Evolutionary conservation across 1,140 invertebrate species (phyloP).

Genomic region (Neelides sp.): DNA sequence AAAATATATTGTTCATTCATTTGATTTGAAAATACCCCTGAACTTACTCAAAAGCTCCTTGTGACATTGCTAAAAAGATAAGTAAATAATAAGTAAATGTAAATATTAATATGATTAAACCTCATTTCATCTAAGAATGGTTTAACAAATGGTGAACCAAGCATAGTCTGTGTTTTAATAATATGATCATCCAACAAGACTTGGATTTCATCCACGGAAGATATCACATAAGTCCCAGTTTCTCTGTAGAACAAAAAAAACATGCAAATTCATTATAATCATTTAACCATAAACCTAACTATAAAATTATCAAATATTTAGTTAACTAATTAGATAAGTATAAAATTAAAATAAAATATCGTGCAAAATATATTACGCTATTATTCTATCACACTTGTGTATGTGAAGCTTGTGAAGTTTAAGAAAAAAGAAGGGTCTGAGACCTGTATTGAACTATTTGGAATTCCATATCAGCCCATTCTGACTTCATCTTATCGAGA

Average conservation of each 20-base stretch:
- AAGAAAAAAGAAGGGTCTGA: not conserved
- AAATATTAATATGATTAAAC: constrained; percentile 31
- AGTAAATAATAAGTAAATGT: too few species aligned
- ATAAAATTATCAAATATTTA: not conserved
- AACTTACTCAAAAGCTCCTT: not conserved
- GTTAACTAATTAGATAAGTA: not conserved
- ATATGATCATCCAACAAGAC: constrained; percentile 90
- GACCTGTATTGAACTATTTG: constrained; percentile 51
- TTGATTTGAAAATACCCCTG: constrained; percentile 49
- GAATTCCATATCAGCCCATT: constrained; percentile 83
- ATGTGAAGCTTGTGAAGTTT: not conserved
- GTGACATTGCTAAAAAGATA: not conserved
- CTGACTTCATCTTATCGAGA: constrained; percentile 76
- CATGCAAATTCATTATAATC: not conserved
- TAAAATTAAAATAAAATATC: not conserved
- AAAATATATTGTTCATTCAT: constrained; percentile 40
- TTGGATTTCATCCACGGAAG: constrained; percentile 88
- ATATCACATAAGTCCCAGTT: constrained; percentile 79
- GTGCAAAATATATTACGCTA: not conserved
- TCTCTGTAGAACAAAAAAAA: constrained; percentile 47
- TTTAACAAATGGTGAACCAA: constrained; percentile 91
- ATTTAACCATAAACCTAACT: not conserved
- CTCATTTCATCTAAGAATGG: constrained; percentile 57
- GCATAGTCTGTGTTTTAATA: constrained; percentile 94
- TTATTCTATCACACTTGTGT: not conserved